Base-by-base conservation (phyloP, 2,888 invertebrate species). In the Harpagoxenus sublaevis region DNA sequence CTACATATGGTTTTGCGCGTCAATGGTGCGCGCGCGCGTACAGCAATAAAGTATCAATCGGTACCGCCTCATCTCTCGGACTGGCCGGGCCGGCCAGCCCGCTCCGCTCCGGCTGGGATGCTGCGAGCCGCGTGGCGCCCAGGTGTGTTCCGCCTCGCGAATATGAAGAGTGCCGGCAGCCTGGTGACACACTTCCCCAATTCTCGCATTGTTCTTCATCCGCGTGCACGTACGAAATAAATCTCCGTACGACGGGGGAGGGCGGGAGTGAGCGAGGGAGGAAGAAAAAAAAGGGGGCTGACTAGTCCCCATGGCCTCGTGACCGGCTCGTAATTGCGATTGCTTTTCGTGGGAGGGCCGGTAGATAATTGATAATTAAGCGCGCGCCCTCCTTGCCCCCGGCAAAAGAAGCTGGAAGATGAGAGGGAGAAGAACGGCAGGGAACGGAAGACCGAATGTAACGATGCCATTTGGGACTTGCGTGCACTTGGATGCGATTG, bases 141-240 rank as follows among this genome's bases (percentile, higher is more conserved):
- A 89, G 86, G 86, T 86, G 86, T 53, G 86, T 86, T 78, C 55
- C 78, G 68, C 57, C 83, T 81, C 66, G 74, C 83, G 60, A 85
- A 75, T 79, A 84, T 71, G 85, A 68, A 65, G 73, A 78, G 87
- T 66, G 55, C 81, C 88, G 62, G 85, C 85, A 71, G 83, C 84
- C 86, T 86, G 87, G 88, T 92, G 93, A 89, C 93, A 92, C 92
- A 93, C 93, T 93, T 93, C 92, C 92, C 93, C 91, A 93, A 92
- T 93, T 93, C 92, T 91, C 87, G 88, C 83, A 91, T 93, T 92
- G 92, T 93, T 92, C 91, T 91, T 90, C 87, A 89, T 89, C 87
- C 87, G 90, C 86, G 84, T 84, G 53, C 79, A 83, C 70, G 88
- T 83, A 84, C 83, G 87, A 90, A 87, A 90, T 89, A 88, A 90